phyloP scores from a whole-genome alignment of 2,113 vertebrate genomes.

The Entomyzon cyanotis region DNA sequence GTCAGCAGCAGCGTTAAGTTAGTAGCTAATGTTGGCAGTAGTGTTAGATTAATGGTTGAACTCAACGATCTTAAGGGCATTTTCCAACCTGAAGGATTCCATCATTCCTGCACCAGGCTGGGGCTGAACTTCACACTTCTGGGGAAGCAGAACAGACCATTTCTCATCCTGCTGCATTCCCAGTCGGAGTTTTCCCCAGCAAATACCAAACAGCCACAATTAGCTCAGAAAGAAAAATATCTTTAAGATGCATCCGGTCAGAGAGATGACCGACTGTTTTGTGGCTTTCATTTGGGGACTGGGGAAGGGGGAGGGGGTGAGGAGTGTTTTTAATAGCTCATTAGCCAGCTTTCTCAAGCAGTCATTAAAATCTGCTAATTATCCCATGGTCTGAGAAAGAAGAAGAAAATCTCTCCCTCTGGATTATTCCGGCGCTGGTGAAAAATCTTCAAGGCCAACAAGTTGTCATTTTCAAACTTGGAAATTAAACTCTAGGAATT shows the following conservation, averaged over 20 bases:
- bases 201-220: not conserved
- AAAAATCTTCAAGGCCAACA: conserved; percentile 50
- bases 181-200: not conserved
- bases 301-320: not conserved
- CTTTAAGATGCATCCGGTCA: not conserved
- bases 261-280: not conserved
- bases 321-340: conserved; percentile 44
- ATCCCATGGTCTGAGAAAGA: conserved; percentile 34
- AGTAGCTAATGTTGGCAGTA: accelerated
- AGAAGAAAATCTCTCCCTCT: conserved; percentile 32
- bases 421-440: not conserved
- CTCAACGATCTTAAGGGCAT: not conserved
- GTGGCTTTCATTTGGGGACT: conserved; percentile 19
- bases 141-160: not conserved
- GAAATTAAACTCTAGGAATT: conserved; percentile 11
- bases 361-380: conserved; percentile 70
- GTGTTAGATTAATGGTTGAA: not conserved
- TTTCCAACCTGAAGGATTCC: not conserved
- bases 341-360: conserved; percentile 62
- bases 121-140: not conserved
- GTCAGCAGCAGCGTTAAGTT: not conserved
- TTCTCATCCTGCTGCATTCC: not conserved
- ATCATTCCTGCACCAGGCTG: accelerated
- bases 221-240: conserved; percentile 21
- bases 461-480: not conserved